These are phyloP conservation scores for Maniola hyperantus DNA, from an alignment of 2,888 invertebrate species.

Conservation along the genomic window DNA sequence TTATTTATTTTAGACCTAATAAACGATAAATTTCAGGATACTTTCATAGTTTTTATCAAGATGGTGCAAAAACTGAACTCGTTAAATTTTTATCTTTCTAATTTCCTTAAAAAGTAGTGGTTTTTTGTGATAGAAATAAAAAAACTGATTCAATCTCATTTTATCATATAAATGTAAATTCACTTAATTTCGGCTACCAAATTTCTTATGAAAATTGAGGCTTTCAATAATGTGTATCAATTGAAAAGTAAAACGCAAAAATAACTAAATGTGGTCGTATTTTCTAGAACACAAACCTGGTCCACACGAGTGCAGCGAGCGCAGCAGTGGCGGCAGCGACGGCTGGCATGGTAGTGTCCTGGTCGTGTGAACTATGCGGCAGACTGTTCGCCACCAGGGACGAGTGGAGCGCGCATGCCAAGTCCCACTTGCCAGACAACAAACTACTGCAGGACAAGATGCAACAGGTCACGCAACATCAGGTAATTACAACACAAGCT, in stretches of 20 bases:
- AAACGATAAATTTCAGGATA: not conserved
- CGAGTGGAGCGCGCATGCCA: conserved; percentile 90
- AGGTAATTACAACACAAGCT: conserved; percentile 49
- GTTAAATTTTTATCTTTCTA: too few species aligned
- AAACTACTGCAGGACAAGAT: conserved; percentile 76
- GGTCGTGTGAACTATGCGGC: conserved; percentile 90
- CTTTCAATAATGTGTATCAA: too few species aligned
- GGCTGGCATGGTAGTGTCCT: conserved; percentile 84
- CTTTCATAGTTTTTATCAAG: not conserved
- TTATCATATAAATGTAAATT: too few species aligned
- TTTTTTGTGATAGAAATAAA: too few species aligned
- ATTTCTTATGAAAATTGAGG: too few species aligned
- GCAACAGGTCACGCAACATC: conserved; percentile 74
- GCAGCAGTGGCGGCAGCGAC: conserved; percentile 74
- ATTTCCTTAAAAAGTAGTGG: too few species aligned
- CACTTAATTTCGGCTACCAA: too few species aligned
- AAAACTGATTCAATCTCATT: too few species aligned
- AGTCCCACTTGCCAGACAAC: conserved; percentile 85
- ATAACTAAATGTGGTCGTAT: not conserved
- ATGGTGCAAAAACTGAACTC: too few species aligned
- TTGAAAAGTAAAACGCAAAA: too few species aligned
- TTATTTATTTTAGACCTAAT: too few species aligned
- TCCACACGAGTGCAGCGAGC: conserved; percentile 75
- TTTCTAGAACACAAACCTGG: conserved; percentile 70
- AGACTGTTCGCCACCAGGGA: conserved; percentile 87